phyloP scores from a whole-genome alignment of 2,797 vertebrate genomes.

The Acrossocheilus fasciatus region DNA sequence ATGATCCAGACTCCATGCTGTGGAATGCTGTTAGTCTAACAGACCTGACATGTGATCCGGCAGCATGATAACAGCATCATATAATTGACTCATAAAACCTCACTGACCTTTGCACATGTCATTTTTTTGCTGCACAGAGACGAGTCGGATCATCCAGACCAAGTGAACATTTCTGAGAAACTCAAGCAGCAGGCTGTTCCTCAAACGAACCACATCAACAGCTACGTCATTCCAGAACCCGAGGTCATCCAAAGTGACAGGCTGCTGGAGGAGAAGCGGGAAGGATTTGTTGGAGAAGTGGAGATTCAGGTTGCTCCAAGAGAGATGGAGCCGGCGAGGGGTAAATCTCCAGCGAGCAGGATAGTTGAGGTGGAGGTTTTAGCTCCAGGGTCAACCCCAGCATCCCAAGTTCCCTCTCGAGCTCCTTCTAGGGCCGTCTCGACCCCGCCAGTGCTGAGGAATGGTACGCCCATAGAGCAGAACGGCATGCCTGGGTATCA shows the following conservation, averaged over 20 bases:
- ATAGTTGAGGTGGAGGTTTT: conserved; percentile 64
- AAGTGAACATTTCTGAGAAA: conserved; percentile 33
- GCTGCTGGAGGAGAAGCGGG: conserved; percentile 65
- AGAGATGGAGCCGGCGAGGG: conserved; percentile 24
- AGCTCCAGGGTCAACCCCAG: conserved; percentile 28
- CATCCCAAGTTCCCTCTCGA: conserved; percentile 68
- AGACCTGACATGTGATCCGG: conserved; percentile 20
- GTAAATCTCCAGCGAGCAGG: conserved; percentile 28
- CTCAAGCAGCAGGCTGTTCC: conserved; percentile 82
- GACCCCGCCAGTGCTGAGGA: conserved; percentile 79
- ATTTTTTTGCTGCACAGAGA: conserved; percentile 65
- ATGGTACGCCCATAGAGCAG: conserved; percentile 86
- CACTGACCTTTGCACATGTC: conserved; percentile 31
- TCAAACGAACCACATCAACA: conserved; percentile 86
- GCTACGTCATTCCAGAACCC: conserved; percentile 61
- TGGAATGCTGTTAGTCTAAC: conserved; percentile 9
- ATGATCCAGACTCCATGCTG: background rate
- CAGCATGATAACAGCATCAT: conserved; percentile 6
- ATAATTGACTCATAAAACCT: conserved; percentile 25
- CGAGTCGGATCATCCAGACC: conserved; percentile 23
- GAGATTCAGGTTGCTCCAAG: background rate
- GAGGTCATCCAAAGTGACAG: conserved; percentile 68
- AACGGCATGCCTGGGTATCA: conserved; percentile 86
- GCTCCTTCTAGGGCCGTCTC: conserved; percentile 68
- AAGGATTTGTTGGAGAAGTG: conserved; percentile 56